These are phyloP conservation scores for Lagopus muta DNA, from an alignment of 2,113 vertebrate genomes.

Conservation along the genomic window DNA sequence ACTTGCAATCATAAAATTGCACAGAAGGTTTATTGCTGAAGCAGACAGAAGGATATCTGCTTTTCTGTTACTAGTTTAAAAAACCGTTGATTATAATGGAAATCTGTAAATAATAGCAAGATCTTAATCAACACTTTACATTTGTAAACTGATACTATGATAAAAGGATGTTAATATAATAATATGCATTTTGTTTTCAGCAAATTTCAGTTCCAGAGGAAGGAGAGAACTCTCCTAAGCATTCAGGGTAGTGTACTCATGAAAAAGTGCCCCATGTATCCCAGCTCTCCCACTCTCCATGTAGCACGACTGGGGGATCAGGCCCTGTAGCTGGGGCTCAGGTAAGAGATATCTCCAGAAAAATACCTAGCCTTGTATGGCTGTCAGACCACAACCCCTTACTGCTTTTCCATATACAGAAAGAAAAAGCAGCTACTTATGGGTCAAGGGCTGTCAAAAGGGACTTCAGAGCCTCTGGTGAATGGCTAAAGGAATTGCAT, in stretches of 20 bases:
- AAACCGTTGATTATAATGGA: neutral
- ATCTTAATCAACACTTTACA: neutral
- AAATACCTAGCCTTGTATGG: too few relatives aligned
- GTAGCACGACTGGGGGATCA: fast-evolving
- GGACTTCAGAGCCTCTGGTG: too few relatives aligned
- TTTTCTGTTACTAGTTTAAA: neutral
- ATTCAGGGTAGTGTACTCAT: neutral
- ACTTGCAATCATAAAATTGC: neutral
- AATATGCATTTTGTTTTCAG: neutral
- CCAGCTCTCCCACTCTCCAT: neutral
- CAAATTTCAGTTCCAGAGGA: neutral
- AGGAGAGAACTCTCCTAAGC: neutral
- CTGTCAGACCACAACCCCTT: too few relatives aligned
- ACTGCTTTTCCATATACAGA: too few relatives aligned
- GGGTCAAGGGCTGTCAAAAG: too few relatives aligned
- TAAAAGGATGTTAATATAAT: neutral
- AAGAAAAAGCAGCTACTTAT: too few relatives aligned
- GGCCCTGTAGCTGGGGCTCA: too few relatives aligned
- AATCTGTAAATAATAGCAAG: neutral
- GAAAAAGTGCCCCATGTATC: neutral
- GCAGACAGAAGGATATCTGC: neutral
- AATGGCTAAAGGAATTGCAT: too few relatives aligned
- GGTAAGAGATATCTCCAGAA: too few relatives aligned
- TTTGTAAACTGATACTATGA: neutral
- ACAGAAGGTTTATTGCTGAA: neutral